Base-by-base conservation (phyloP, 2,888 invertebrate genomes). In the Carterocephalus palaemon region DNA sequence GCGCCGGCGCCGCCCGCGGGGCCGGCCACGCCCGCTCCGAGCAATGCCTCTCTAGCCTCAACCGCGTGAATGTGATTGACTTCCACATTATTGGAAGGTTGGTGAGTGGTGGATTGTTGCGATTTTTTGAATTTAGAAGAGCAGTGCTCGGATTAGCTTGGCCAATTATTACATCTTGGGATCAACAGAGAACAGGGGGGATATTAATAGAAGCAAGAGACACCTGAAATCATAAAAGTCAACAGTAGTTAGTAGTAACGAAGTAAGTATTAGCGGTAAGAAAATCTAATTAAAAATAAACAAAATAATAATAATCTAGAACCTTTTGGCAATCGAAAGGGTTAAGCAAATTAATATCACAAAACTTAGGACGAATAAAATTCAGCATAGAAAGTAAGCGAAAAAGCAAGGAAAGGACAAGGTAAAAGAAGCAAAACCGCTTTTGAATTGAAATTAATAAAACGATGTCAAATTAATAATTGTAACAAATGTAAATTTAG, bases 1-100 rank as follows among this genome's bases (percentile, higher is more conserved):
- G 78, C 81, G 80, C 82, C 80, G 82, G 79, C 81, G 81, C 75
- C 81, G 78, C 69, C 75, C 80, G 75, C 77, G 66, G 65, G 55
- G 51, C 49, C 49, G 43, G 56, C 58, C 64, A 54, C 62, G 69
- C 65, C 67, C 67, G 53, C 54, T 67, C 79, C 82, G 81, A 80
- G 75, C 82, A 84, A 60, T 80, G 78, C 83, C 64, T 56, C 52
- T 47, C 47, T 43, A 40, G 20, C 38, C 32, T 33, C 10, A 9
- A 10, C 8, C 24, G n/a, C n/a, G n/a, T n/a, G n/a, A n/a, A n/a
- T n/a, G n/a, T n/a, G 22, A 16, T 12, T 9, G n/a, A 12, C 17
- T 10, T 22, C 10, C 19, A 24, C 7, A 37, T 13, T 19, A 38
- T 39, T 47, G 32, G 50, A 51, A 46, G 37, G 39, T 46, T 41